phyloP scores from a whole-genome alignment of 2,113 vertebrate genomes.

The Daphoenositta chrysoptera region DNA sequence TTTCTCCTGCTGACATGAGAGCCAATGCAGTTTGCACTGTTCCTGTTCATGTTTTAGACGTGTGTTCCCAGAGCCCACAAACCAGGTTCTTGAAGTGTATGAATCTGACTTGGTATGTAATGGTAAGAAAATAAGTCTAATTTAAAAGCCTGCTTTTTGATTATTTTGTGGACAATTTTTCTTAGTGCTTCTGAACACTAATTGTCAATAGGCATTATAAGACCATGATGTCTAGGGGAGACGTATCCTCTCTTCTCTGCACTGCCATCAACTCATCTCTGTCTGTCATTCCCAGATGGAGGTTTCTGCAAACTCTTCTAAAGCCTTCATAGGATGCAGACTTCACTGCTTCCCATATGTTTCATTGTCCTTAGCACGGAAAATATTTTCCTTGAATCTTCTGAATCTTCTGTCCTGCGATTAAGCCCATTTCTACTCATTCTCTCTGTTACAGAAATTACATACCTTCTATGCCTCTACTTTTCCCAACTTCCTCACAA shows the following conservation, averaged over 20 bases:
- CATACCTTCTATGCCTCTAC: not conserved
- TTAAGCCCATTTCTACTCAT: not conserved
- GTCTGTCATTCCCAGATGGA: not conserved
- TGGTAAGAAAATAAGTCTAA: not conserved
- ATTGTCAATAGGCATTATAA: not conserved
- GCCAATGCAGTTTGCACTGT: not conserved
- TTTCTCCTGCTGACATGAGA: not conserved
- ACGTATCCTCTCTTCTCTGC: not conserved
- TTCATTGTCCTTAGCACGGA: not conserved
- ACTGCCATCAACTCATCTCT: not conserved
- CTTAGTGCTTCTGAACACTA: not conserved
- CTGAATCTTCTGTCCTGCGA: not conserved
- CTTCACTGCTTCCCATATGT: not conserved
- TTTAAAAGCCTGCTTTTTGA: not conserved
- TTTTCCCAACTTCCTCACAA: not conserved
- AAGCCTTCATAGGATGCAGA: not conserved
- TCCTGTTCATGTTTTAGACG: rapidly evolving
- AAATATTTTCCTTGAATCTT: not conserved
- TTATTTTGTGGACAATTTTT: not conserved
- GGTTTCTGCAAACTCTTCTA: not conserved
- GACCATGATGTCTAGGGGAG: not conserved
- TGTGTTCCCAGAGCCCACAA: not conserved
- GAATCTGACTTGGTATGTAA: rapidly evolving
- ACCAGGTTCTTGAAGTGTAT: rapidly evolving
- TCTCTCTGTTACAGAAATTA: not conserved